Base-by-base conservation (phyloP, 2,888 invertebrate genomes). In the Cartodere bifasciata region DNA sequence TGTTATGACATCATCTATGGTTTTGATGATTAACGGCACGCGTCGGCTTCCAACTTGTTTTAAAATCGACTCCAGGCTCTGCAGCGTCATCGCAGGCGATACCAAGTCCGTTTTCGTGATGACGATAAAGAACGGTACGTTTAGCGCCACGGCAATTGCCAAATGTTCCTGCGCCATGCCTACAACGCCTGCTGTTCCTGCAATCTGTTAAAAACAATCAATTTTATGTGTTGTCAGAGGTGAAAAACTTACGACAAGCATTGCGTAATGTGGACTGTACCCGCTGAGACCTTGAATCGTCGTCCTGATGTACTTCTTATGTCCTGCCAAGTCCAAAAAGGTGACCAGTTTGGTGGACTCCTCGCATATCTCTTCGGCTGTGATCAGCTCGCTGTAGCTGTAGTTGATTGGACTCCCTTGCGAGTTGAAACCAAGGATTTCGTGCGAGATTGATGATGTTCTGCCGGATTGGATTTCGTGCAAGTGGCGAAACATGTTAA, bases 401-500 rank as follows among this genome's bases (percentile, higher is more conserved):
- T 85, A 85, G 63, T 91, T 92, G 7, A 92, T 78, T 2, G 87
- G 78, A 9, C 12, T 37, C 39, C 67, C 77, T 67, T 76, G 67
- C 2, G 75, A 72, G 59, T 92, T 88, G 56, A 98, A 98, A 5
- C 97, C 98, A 4, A 98, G 71, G 42, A 97, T 90, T 65, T 95
- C 94, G 54, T 92, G 91, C 41, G 90, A 90, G 49, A 95, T 85
- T 3, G 91, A 92, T 1, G 91, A 92, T 0, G 95, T 97, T 39
- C 92, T 69, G 0, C 95, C 95, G 10, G 82, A 78, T 56, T 84
- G 81, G 32, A 98, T 88, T 58, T 98, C 98, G 58, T 98, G 98
- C 41, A 90, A 67, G 52, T 97, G 85, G 3, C 86, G 62, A 60
- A 99, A 90, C 75, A 98, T 85, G 62, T 95, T 97, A 5, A 97